Percentiles rank a stretch among this genome's conserved stretches.
These are phyloP conservation scores for Torymus auratus DNA, from an alignment of 2,888 invertebrate species.

Conservation along the genomic window DNA sequence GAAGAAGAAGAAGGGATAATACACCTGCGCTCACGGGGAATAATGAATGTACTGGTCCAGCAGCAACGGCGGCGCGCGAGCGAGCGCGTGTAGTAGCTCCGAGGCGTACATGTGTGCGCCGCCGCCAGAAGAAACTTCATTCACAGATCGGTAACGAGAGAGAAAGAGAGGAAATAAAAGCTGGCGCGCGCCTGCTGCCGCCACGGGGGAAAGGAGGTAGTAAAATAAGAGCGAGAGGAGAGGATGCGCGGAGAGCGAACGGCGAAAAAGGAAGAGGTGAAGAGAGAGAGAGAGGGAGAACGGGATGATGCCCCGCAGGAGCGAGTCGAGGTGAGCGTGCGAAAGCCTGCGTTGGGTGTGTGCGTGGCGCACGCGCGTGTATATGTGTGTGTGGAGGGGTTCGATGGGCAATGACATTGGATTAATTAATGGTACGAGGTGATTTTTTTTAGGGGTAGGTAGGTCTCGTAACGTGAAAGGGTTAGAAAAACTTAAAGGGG, in stretches of 20 bases:
- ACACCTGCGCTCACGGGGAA: conserved; percentile 26
- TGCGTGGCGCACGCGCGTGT: neutral
- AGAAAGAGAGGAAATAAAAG: conserved; percentile 18
- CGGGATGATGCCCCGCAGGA: neutral
- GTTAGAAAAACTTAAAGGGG: no score
- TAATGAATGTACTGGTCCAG: conserved; percentile 32
- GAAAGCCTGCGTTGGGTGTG: neutral
- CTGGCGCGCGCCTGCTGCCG: conserved; percentile 2
- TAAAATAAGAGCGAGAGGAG: neutral
- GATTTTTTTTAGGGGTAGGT: no score
- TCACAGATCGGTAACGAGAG: conserved; percentile 51
- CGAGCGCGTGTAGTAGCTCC: conserved; percentile 1
- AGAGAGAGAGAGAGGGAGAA: conserved; percentile 8
- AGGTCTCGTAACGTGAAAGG: no score
- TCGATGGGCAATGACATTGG: no score
- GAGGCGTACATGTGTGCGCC: conserved; percentile 15
- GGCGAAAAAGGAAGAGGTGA: conserved; percentile 1
- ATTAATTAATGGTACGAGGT: no score
- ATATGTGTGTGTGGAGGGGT: neutral
- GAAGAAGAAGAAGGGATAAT: conserved; percentile 14
- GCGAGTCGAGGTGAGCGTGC: neutral
- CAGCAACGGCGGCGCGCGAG: neutral
- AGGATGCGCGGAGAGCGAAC: conserved; percentile 1
- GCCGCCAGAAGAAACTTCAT: conserved; percentile 41
- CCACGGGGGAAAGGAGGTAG: no score